Evolutionary conservation across 2,113 vertebrate species (phyloP), one percentile per base, ranked within the genome.

Genomic region (Hemichromis elongatus): DNA sequence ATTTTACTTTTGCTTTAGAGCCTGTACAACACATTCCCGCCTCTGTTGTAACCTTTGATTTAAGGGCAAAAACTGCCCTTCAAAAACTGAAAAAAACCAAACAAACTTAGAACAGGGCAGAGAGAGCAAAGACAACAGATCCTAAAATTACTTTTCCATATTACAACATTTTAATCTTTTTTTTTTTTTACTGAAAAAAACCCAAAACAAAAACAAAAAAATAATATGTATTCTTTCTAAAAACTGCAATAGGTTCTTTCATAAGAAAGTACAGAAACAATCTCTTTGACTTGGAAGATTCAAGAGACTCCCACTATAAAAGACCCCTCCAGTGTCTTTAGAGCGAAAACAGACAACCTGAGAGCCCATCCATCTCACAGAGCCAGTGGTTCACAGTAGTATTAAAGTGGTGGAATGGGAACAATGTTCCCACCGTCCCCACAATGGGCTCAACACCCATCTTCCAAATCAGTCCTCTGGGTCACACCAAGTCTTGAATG

Each of bases 401-500:
- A 86, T 94, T 94, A 92, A 92, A 93, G 18, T 37, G 88, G 37
- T 57, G 61, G 90, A 93, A 94, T 68, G 12, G 88, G 91, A 89
- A 95, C 94, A 96, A 93, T 93, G 90, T 96, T 96, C 95, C 94
- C 95, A 96, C 93, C 91, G 26, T 91, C 86, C 53, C 42, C 90
- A 94, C 95, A 94, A 94, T 79, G 85, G 90, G 80, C 33, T 92
- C 94, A 94, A 94, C 94, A 92, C 87, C 94, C 93, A 91, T 90
- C 94, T 94, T 92, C 83, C 2, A 87, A 57, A 68, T 92, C 90
- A 80, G 85, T 91, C 90, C 85, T 90, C 78, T 3, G 21, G 92
- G 94, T 94, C 90, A 91, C 92, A 90, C 88, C 90, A 84, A 93
- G 84, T 86, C 55, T 40, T 94, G 83, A 96, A 89, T 90, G 61